Evolutionary conservation across 2,797 vertebrate species (phyloP).

Genomic region (Smutsia gigantea): DNA sequence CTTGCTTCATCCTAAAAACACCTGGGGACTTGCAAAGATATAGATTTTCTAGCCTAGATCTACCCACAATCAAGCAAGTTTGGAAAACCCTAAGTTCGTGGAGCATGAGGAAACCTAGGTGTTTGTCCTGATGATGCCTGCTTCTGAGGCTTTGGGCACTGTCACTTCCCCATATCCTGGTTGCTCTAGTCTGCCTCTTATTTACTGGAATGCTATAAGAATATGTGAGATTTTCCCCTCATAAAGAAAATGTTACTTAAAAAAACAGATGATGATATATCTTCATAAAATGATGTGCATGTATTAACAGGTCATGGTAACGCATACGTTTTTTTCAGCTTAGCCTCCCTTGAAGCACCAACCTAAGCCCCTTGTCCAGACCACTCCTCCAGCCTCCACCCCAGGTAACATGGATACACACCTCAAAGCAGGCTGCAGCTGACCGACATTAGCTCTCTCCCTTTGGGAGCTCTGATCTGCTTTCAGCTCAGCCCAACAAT

Average conservation of each 20-base stretch:
- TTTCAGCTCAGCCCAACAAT: slow-evolving; percentile 76
- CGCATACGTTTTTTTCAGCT: background rate
- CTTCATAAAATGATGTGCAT: background rate
- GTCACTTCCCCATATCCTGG: background rate
- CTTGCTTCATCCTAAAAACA: slow-evolving; percentile 11
- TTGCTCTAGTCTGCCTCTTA: background rate
- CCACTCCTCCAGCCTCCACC: background rate
- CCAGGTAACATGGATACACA: slow-evolving; percentile 39
- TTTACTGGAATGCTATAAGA: background rate
- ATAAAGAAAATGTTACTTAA: slow-evolving; percentile 16
- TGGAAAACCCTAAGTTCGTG: background rate
- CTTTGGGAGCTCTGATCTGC: slow-evolving; percentile 68
- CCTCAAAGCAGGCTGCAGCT: slow-evolving; percentile 43
- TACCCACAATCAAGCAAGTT: background rate
- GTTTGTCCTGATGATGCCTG: background rate
- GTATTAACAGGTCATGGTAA: background rate
- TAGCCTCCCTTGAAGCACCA: slow-evolving; percentile 4
- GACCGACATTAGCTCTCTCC: slow-evolving; percentile 70
- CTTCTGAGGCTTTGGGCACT: background rate
- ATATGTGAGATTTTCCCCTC: background rate
- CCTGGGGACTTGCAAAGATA: background rate
- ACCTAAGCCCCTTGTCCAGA: background rate
- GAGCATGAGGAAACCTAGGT: background rate
- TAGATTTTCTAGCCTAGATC: background rate
- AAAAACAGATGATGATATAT: background rate